A percentile compares a stretch with the other conserved stretches of the same genome.
Evolutionary conservation across 2,113 vertebrate genomes (phyloP).

Genomic region (Carlito syrichta): DNA sequence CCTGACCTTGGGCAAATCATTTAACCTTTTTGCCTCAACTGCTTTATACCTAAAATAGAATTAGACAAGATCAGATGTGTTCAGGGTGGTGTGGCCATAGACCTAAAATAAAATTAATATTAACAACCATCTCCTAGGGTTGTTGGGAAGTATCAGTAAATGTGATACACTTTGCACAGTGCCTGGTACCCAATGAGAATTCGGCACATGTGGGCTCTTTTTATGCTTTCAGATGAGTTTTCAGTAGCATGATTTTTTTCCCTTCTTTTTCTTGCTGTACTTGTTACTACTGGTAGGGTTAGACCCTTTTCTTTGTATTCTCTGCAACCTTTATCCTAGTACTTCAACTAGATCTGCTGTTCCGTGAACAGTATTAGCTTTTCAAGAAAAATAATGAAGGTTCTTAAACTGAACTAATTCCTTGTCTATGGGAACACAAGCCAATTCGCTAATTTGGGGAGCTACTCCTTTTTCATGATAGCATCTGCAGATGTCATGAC

Average conservation of each 20-base stretch:
- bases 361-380: background rate
- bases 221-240: background rate
- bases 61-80: too few species aligned
- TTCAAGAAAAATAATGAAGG: slow-evolving; percentile 19
- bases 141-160: background rate
- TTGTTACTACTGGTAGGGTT: background rate
- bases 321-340: background rate
- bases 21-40: background rate
- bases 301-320: background rate
- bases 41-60: background rate
- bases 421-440: background rate
- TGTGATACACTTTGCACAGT: background rate
- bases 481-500: background rate
- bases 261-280: background rate
- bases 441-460: background rate
- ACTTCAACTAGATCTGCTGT: background rate
- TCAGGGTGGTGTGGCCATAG: too few species aligned
- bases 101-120: background rate
- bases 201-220: background rate
- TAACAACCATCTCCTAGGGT: background rate
- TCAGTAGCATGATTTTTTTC: background rate
- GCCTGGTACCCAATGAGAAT: background rate
- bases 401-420: slow-evolving; percentile 33
- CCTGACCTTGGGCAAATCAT: background rate
- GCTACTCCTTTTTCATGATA: background rate